Conservation (phyloP, 1,140 invertebrate genomes). For the Drosophila pectinifera region DNA sequence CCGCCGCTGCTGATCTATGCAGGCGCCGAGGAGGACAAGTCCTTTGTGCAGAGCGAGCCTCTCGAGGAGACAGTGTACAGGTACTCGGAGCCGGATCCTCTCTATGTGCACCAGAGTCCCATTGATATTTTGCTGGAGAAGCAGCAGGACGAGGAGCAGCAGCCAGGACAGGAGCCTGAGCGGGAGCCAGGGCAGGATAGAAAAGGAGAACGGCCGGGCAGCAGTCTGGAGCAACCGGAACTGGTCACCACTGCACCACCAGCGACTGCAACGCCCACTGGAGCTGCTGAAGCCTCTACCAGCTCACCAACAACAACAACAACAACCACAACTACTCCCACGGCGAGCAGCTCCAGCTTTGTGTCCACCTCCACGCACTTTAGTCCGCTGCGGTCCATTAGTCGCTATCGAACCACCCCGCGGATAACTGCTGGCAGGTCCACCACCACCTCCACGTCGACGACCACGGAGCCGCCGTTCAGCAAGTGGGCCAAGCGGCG, state of each 20-base stretch:
- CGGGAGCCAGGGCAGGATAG: slow-evolving; percentile 5
- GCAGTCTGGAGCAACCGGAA: slow-evolving; percentile 53
- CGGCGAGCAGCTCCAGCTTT: slow-evolving; percentile 48
- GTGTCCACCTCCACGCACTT: slow-evolving; percentile 68
- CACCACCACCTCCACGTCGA: slow-evolving; percentile 56
- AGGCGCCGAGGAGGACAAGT: slow-evolving; percentile 53
- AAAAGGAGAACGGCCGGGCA: not conserved
- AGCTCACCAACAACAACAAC: slow-evolving; percentile 7
- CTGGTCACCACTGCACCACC: slow-evolving; percentile 23
- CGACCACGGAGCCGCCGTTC: slow-evolving; percentile 57
- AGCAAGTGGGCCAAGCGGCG: slow-evolving; percentile 77
- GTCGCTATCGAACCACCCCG: slow-evolving; percentile 71
- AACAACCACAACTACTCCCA: not conserved
- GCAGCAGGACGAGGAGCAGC: slow-evolving; percentile 8
- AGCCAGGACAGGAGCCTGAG: not conserved
- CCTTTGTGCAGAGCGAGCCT: slow-evolving; percentile 77
- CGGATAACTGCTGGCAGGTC: slow-evolving; percentile 64
- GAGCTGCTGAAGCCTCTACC: not conserved
- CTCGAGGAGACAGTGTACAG: slow-evolving; percentile 68
- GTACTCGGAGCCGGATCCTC: slow-evolving; percentile 85
- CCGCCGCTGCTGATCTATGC: slow-evolving; percentile 74
- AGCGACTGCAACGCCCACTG: not conserved
- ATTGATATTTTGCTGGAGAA: slow-evolving; percentile 57
- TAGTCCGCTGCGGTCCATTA: slow-evolving; percentile 58
- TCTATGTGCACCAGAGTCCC: slow-evolving; percentile 73